A percentile compares a stretch with the other conserved stretches of the same genome.
Evolutionary conservation across 1,140 invertebrate species (phyloP).

Genomic region (Gryon sp.): DNA sequence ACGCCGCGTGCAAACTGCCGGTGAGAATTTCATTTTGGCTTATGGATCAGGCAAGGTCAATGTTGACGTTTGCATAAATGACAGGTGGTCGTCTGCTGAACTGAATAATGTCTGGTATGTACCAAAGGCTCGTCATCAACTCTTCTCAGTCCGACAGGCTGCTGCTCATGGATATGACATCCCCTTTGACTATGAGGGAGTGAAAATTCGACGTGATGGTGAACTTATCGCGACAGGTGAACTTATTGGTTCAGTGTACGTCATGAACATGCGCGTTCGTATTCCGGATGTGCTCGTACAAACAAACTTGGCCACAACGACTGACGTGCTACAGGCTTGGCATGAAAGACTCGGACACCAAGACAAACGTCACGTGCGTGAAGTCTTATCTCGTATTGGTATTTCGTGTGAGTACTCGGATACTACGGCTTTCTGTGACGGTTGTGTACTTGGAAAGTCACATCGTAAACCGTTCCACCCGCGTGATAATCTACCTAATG

Average conservation of each 20-base stretch:
- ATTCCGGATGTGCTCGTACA: neutral
- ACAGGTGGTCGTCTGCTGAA: slow-evolving; percentile 2
- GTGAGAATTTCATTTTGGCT: slow-evolving; percentile 2
- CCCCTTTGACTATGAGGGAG: neutral
- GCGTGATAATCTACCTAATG: slow-evolving; percentile 20
- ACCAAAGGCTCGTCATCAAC: slow-evolving; percentile 8
- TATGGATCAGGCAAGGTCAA: slow-evolving; percentile 15
- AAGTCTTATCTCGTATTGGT: slow-evolving; percentile 28
- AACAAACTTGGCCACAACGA: slow-evolving; percentile 19
- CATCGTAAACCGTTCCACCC: slow-evolving; percentile 19
- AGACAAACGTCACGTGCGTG: slow-evolving; percentile 51
- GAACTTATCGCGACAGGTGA: slow-evolving; percentile 14
- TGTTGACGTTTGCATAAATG: slow-evolving; percentile 7
- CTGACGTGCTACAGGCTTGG: slow-evolving; percentile 48
- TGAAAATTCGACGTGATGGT: neutral
- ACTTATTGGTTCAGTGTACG: slow-evolving; percentile 9
- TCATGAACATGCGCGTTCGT: slow-evolving; percentile 26
- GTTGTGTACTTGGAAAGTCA: slow-evolving; percentile 25
- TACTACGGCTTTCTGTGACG: slow-evolving; percentile 19
- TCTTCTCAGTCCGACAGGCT: slow-evolving; percentile 11
- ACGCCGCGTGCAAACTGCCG: slow-evolving; percentile 5
- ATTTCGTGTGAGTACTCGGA: neutral
- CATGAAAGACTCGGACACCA: slow-evolving; percentile 53
- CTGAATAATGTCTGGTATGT: slow-evolving; percentile 30
- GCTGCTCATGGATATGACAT: neutral